These are phyloP conservation scores for Cyanoramphus novaezelandiae DNA, from an alignment of 2,113 vertebrate genomes.

Conservation along the genomic window DNA sequence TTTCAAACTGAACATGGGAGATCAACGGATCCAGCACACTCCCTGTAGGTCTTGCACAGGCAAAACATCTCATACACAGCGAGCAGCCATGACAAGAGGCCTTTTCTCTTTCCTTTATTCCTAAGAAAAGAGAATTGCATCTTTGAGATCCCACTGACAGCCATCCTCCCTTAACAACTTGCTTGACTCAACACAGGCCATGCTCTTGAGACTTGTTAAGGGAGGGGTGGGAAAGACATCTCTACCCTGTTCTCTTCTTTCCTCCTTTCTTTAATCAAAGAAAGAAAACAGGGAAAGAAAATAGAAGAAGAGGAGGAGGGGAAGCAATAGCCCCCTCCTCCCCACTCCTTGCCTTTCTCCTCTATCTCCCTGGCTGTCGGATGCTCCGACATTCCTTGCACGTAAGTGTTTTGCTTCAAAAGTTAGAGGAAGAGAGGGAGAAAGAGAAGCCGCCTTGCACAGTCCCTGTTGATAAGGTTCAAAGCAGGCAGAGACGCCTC, in stretches of 20 bases:
- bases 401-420: constrained; percentile 71
- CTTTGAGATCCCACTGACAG: constrained; percentile 49
- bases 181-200: constrained; percentile 47
- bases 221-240: constrained; percentile 18
- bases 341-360: constrained; percentile 27
- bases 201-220: constrained; percentile 62
- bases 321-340: constrained; percentile 15
- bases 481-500: constrained; percentile 63
- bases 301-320: background rate
- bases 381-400: constrained; percentile 67
- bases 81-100: constrained; percentile 9
- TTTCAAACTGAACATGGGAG: background rate
- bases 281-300: background rate
- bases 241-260: constrained; percentile 18
- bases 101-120: constrained; percentile 39
- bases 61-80: constrained; percentile 35
- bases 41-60: constrained; percentile 6
- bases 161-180: constrained; percentile 50
- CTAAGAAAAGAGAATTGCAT: background rate
- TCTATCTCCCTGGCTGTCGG: constrained; percentile 30
- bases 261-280: constrained; percentile 54
- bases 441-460: constrained; percentile 55
- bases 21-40: constrained; percentile 11
- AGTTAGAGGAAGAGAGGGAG: constrained; percentile 54
- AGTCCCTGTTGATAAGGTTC: constrained; percentile 74